These are phyloP conservation scores for Zalophus californianus DNA, from an alignment of 2,797 vertebrate genomes.

Conservation along the genomic window DNA sequence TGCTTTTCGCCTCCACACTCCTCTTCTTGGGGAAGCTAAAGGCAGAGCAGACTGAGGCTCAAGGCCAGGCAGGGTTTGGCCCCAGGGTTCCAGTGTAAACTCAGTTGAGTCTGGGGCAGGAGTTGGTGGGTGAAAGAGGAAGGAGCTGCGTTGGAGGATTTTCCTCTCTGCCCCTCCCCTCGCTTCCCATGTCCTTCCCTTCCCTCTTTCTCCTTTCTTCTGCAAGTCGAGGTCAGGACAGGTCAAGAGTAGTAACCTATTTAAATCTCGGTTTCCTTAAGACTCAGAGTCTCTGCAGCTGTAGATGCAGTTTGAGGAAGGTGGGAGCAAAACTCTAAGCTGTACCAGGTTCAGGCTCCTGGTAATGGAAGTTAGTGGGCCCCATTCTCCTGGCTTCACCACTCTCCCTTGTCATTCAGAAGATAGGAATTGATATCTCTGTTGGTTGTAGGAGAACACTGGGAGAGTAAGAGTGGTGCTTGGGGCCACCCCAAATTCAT, in stretches of 20 bases:
- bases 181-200: too few species aligned
- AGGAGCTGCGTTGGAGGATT: background rate
- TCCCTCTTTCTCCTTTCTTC: background rate
- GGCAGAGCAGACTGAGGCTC: background rate
- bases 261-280: constrained; percentile 34
- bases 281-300: background rate
- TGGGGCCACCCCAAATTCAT: background rate
- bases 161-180: background rate
- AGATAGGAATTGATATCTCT: background rate
- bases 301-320: background rate
- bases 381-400: background rate
- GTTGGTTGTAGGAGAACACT: background rate
- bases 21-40: background rate
- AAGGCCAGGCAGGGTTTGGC: background rate
- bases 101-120: background rate
- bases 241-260: background rate
- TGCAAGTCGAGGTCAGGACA: background rate
- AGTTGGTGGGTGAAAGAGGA: background rate
- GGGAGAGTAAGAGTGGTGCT: background rate
- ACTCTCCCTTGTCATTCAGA: background rate
- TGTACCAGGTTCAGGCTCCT: background rate
- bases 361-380: background rate
- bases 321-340: background rate
- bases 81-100: background rate
- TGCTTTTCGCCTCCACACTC: background rate